These are phyloP conservation scores for Odontophorus gujanensis DNA, from an alignment of 2,113 vertebrate species.

Conservation along the genomic window DNA sequence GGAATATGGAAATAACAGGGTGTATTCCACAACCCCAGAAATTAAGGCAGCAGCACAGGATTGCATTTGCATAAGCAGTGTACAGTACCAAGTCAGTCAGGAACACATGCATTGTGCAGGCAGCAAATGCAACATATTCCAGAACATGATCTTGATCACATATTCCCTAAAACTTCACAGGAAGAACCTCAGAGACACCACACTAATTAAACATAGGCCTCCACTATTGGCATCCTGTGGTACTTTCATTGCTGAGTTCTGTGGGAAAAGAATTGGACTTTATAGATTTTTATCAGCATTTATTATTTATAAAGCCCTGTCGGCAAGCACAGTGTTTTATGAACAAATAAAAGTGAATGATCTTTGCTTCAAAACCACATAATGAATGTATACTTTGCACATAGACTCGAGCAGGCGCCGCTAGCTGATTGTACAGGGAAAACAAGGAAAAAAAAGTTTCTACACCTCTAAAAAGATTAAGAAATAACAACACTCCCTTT, in stretches of 20 bases:
- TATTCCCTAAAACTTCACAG: conserved; percentile 5
- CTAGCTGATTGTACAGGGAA: background rate
- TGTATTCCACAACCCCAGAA: conserved; percentile 18
- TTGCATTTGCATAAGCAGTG: conserved; percentile 38
- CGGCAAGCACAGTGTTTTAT: conserved; percentile 46
- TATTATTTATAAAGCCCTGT: conserved; percentile 61
- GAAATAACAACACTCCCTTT: background rate
- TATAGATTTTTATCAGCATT: conserved; percentile 66
- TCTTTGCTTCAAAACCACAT: conserved; percentile 35
- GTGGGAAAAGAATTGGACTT: conserved; percentile 43
- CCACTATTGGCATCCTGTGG: background rate
- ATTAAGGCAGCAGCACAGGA: conserved; percentile 6
- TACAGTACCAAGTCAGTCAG: background rate
- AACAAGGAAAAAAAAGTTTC: background rate
- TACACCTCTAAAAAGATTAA: background rate
- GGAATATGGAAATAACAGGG: conserved; percentile 57
- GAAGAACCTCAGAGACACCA: background rate
- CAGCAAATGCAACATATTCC: background rate
- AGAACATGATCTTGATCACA: background rate
- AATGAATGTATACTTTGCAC: conserved; percentile 45
- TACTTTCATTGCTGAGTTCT: conserved; percentile 23
- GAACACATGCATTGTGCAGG: background rate
- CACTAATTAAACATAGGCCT: background rate
- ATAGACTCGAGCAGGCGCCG: background rate
- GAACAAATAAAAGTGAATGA: conserved; percentile 56